Conservation (phyloP, 2,113 vertebrate genomes). For the Nibea coibor region DNA sequence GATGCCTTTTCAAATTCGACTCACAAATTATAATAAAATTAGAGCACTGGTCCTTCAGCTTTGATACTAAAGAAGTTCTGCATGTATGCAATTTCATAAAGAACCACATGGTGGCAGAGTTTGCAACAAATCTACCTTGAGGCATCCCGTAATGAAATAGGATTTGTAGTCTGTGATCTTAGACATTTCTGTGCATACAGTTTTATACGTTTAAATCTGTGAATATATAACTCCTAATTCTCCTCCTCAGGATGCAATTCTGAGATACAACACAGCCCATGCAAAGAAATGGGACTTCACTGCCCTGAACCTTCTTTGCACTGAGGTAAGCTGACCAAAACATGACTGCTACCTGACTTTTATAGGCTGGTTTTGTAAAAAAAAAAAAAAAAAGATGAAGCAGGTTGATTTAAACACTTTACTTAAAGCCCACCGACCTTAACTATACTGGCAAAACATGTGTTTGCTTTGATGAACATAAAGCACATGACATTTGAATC, state of each 20-base stretch:
- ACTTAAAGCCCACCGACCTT: neutral
- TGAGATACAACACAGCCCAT: conserved; percentile 92
- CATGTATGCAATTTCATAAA: neutral
- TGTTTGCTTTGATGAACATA: neutral
- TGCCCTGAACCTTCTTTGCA: conserved; percentile 91
- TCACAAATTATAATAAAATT: neutral
- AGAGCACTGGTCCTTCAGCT: neutral
- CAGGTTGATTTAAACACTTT: neutral
- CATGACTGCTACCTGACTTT: neutral
- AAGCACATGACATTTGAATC: neutral
- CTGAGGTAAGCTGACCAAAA: conserved; percentile 85
- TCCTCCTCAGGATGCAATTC: conserved; percentile 90
- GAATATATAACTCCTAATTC: neutral
- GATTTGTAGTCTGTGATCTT: neutral
- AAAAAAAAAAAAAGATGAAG: conserved; percentile 17
- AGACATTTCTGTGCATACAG: neutral
- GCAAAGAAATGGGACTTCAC: conserved; percentile 98
- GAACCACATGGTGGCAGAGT: conserved; percentile 76
- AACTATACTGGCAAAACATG: neutral
- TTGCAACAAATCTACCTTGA: conserved; percentile 28
- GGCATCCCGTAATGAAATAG: neutral
- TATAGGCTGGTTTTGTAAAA: neutral
- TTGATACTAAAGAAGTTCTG: neutral
- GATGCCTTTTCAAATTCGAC: neutral
- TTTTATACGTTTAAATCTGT: neutral